Evolutionary conservation across 2,888 invertebrate species (phyloP).

Genomic region (Augiades crinisus): DNA sequence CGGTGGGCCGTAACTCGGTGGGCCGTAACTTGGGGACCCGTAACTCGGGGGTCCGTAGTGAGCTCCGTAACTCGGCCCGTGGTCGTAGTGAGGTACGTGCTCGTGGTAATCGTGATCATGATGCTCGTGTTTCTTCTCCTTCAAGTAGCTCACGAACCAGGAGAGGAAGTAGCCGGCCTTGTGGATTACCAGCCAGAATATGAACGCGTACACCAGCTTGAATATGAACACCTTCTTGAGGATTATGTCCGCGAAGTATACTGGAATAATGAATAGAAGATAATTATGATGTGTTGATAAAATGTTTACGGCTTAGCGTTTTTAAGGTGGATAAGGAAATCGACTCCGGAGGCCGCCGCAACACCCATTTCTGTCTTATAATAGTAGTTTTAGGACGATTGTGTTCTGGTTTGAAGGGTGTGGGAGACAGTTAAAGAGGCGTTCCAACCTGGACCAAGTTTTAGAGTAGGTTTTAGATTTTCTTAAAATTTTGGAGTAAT

Average conservation of each 20-base stretch:
- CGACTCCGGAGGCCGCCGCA: too few relatives aligned
- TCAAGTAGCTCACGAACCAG: slow-evolving; percentile 68
- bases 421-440: too few relatives aligned
- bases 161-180: slow-evolving; percentile 72
- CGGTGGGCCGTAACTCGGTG: slow-evolving; percentile 17
- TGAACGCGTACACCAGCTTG: slow-evolving; percentile 67
- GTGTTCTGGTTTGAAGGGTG: too few relatives aligned
- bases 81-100: slow-evolving; percentile 28
- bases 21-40: slow-evolving; percentile 36
- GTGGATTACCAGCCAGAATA: slow-evolving; percentile 67
- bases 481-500: too few relatives aligned
- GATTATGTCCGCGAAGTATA: slow-evolving; percentile 64
- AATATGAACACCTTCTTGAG: slow-evolving; percentile 70
- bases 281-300: too few relatives aligned
- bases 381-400: too few relatives aligned
- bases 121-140: slow-evolving; percentile 57
- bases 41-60: slow-evolving; percentile 35
- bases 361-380: too few relatives aligned
- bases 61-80: slow-evolving; percentile 29
- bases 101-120: slow-evolving; percentile 35
- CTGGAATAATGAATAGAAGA: too few relatives aligned
- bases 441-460: too few relatives aligned
- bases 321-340: too few relatives aligned
- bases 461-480: too few relatives aligned
- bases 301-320: too few relatives aligned